A percentile compares a stretch with the other conserved stretches of the same genome.
Conservation (phyloP, 2,888 invertebrate genomes). For the Ypsolopha sequella region DNA sequence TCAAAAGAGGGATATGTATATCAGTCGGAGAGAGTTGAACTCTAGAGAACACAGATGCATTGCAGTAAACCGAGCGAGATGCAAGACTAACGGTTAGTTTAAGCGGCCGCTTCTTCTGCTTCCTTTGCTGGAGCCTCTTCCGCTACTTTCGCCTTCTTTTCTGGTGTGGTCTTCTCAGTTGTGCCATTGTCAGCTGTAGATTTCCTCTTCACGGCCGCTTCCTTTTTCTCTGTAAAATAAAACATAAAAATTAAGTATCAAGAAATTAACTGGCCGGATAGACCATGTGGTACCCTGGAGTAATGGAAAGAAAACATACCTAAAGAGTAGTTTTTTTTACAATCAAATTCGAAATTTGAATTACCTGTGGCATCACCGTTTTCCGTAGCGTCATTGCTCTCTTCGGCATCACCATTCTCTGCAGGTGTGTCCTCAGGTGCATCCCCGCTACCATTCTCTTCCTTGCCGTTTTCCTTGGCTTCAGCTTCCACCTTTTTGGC, state of each 20-base stretch:
- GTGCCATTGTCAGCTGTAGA: constrained; percentile 66
- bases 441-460: constrained; percentile 52
- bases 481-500: constrained; percentile 65
- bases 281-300: too few relatives aligned
- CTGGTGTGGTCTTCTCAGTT: constrained; percentile 74
- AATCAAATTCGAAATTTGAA: too few relatives aligned
- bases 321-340: too few relatives aligned
- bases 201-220: constrained; percentile 77
- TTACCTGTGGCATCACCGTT: constrained; percentile 58
- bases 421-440: constrained; percentile 43
- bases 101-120: constrained; percentile 72
- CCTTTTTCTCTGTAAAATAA: constrained; percentile 53
- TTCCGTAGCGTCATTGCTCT: constrained; percentile 60
- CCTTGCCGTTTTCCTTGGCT: constrained; percentile 37
- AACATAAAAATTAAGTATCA: constrained; percentile 4
- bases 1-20: constrained; percentile 38
- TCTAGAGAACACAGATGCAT: constrained; percentile 59
- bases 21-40: constrained; percentile 43
- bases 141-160: constrained; percentile 79
- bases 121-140: constrained; percentile 71
- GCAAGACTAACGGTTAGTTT: constrained; percentile 25
- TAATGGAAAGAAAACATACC: too few relatives aligned
- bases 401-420: constrained; percentile 55
- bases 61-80: constrained; percentile 61
- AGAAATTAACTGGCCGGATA: too few relatives aligned